Evolutionary conservation across 2,888 invertebrate species (phyloP), one percentile per base, ranked within the genome.

Genomic region (Orthosia gothica): DNA sequence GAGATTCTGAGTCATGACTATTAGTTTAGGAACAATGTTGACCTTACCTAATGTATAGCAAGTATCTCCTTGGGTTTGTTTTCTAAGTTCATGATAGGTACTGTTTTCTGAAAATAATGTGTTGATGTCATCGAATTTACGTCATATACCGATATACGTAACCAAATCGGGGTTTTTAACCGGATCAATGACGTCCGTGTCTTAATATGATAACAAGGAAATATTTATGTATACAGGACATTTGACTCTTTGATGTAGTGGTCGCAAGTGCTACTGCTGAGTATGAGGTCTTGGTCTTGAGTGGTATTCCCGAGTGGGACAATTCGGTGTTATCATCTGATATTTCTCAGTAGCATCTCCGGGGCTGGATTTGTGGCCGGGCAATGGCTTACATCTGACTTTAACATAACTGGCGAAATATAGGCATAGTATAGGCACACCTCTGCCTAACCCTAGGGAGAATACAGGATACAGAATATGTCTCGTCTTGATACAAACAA

Each of bases 11-110:
- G 20, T 74, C 52, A 52, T 18, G 12, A 18, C 20, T 52, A 26
- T 26, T 15, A 45, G 58, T 45, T 59, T 40, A 73, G 57, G 49
- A 47, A 57, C 20, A 70, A 40, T 40, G 16, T 15, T 52, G 32
- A 32, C 32, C 7, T 32, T 32, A 32, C 32, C 32, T 32, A 32
- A 32, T 32, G 32, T 32, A 32, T 32, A 0, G 32, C 32, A 32
- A 7, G 32, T 32, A 32, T 32, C 32, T 32, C 0, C 32, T 32
- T 32, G 7, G 5, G 32, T 32, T 32, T 7, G 3, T 32, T 32
- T 32, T 32, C 32, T 32, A 32, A 32, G 32, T 32, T 32, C 0
- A 32, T 7, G 32, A 32, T 32, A 32, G 26, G 32, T 32, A 32
- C 32, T 32, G 32, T 32, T 32, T 32, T 32, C 32, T 32, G 32